Conservation (phyloP, 2,797 vertebrate species). For the Botia almorhae region DNA sequence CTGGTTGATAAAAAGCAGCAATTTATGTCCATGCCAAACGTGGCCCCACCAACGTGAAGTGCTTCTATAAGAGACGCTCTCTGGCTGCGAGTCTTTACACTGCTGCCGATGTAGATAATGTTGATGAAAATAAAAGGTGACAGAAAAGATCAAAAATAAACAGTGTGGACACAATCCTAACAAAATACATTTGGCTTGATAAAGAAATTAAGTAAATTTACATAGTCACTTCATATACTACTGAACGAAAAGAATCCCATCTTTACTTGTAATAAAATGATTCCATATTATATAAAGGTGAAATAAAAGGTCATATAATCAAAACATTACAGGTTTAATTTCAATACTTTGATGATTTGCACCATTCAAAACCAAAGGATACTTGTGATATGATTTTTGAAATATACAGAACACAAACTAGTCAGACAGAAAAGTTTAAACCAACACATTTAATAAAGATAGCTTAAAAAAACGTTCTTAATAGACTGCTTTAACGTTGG, state of each 20-base stretch:
- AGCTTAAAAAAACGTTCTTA: conserved; percentile 54
- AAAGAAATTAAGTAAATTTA: conserved; percentile 69
- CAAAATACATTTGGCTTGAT: conserved; percentile 60
- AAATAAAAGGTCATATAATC: conserved; percentile 47
- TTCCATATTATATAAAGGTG: not conserved
- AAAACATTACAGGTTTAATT: conserved; percentile 66
- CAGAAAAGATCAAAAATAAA: conserved; percentile 54
- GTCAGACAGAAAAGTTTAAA: conserved; percentile 62
- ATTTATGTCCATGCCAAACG: conserved; percentile 46
- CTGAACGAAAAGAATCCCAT: conserved; percentile 62
- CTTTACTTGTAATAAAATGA: not conserved
- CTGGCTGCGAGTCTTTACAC: conserved; percentile 10
- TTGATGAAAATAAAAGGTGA: conserved; percentile 19
- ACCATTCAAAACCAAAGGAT: conserved; percentile 56
- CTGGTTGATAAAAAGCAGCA: conserved; percentile 76
- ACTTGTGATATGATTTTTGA: conserved; percentile 69
- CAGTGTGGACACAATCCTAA: conserved; percentile 61
- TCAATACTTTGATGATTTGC: conserved; percentile 54
- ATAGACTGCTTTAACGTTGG: conserved; percentile 56
- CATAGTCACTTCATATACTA: conserved; percentile 76
- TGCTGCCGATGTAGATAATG: conserved; percentile 41
- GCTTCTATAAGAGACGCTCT: not conserved
- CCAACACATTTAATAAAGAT: conserved; percentile 68
- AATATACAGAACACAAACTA: conserved; percentile 54
- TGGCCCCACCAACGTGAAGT: conserved; percentile 7